A percentile compares a stretch with the other conserved stretches of the same genome.
Evolutionary conservation across 1,140 invertebrate genomes (phyloP).

Genomic region (Drosophila kohkoa): DNA sequence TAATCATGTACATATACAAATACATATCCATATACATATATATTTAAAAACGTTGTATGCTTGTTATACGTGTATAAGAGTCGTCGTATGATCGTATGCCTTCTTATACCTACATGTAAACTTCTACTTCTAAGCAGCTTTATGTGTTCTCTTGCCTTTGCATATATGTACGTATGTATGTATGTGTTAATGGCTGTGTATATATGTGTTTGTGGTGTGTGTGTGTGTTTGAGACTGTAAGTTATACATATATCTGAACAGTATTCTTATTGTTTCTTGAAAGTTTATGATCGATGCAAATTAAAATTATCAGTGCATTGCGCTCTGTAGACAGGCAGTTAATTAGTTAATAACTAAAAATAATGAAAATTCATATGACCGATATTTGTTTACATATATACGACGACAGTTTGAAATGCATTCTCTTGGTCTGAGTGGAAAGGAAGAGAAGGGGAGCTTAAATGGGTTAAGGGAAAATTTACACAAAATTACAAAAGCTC

Average conservation of each 20-base stretch:
- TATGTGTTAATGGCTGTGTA: conserved; percentile 31
- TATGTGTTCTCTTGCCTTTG: conserved; percentile 23
- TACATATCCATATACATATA: conserved; percentile 63
- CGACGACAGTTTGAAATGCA: conserved; percentile 64
- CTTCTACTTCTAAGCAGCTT: conserved; percentile 59
- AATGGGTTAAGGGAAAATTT: conserved; percentile 1
- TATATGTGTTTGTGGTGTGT: conserved; percentile 36
- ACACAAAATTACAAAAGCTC: conserved; percentile 21
- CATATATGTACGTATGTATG: conserved; percentile 26
- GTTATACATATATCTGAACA: conserved; percentile 57
- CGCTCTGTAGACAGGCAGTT: conserved; percentile 80
- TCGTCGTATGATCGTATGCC: conserved; percentile 8
- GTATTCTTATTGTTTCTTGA: conserved; percentile 12
- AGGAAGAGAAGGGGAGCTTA: not conserved
- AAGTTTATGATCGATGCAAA: conserved; percentile 58
- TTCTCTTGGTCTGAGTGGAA: conserved; percentile 36
- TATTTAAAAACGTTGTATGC: conserved; percentile 64
- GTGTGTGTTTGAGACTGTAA: conserved; percentile 29
- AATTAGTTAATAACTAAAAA: conserved; percentile 62
- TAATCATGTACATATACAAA: conserved; percentile 40
- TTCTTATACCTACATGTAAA: conserved; percentile 48
- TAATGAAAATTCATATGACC: conserved; percentile 12
- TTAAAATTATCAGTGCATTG: conserved; percentile 83
- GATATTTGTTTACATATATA: conserved; percentile 56
- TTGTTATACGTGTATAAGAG: conserved; percentile 25